Percentiles rank a stretch among this genome's conserved stretches.
phyloP scores from a whole-genome alignment of 2,797 vertebrate genomes.

The Spondyliosoma cantharus region DNA sequence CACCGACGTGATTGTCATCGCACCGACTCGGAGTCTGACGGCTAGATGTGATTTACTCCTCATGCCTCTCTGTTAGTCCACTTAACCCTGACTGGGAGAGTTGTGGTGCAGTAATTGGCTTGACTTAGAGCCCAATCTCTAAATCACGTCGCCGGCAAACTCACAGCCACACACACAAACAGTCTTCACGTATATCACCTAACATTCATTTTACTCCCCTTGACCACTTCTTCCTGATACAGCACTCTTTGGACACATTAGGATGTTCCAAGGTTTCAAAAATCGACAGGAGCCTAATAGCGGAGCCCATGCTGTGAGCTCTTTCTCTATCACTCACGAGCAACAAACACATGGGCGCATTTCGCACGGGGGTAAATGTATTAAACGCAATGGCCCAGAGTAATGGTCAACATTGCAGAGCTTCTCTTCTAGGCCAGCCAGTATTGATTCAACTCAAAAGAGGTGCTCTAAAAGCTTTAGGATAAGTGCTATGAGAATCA shows the following conservation, averaged over 20 bases:
- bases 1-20: constrained; percentile 36
- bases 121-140: constrained; percentile 68
- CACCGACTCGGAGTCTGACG: constrained; percentile 42
- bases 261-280: constrained; percentile 37
- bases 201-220: constrained; percentile 16
- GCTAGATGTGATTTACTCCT: constrained; percentile 60
- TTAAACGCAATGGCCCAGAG: constrained; percentile 41
- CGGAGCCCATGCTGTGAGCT: neutral
- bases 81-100: constrained; percentile 70
- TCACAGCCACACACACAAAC: neutral
- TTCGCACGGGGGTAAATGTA: constrained; percentile 33
- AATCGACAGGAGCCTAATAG: constrained; percentile 45
- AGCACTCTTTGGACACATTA: constrained; percentile 45
- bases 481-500: constrained; percentile 18
- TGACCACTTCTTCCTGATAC: constrained; percentile 35
- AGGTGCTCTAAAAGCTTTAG: constrained; percentile 61
- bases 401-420: constrained; percentile 49
- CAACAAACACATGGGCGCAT: constrained; percentile 19
- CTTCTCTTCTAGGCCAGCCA: constrained; percentile 31
- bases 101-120: constrained; percentile 70
- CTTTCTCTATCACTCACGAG: constrained; percentile 10
- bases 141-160: constrained; percentile 59
- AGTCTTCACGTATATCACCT: constrained; percentile 16
- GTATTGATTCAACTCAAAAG: constrained; percentile 62
- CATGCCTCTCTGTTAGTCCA: constrained; percentile 61